These are phyloP conservation scores for Sminthopsis crassicaudata DNA, from an alignment of 2,113 vertebrate species.

Conservation along the genomic window DNA sequence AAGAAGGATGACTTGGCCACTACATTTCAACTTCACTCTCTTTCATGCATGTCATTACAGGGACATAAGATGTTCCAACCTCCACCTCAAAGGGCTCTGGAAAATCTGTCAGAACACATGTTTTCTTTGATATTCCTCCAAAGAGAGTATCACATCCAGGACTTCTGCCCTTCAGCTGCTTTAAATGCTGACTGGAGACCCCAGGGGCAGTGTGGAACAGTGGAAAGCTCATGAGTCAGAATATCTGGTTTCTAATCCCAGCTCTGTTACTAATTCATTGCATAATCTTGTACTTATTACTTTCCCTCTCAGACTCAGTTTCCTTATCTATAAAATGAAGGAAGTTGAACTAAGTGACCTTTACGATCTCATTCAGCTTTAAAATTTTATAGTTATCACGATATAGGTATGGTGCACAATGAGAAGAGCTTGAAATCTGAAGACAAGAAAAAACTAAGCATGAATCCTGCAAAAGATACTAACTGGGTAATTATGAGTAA, in stretches of 20 bases:
- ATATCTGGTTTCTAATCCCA: not conserved
- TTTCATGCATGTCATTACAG: rapidly evolving
- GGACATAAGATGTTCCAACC: not conserved
- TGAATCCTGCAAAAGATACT: not conserved
- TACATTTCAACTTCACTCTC: not conserved
- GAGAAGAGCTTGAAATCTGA: not conserved
- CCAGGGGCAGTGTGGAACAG: not conserved
- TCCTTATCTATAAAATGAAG: not conserved
- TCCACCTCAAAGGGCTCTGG: not conserved
- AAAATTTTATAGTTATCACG: not conserved
- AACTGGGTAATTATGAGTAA: not conserved
- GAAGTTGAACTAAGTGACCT: not conserved
- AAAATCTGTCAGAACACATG: not conserved
- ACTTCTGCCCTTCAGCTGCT: not conserved
- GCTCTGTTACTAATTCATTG: not conserved
- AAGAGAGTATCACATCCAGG: rapidly evolving
- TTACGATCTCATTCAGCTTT: not conserved
- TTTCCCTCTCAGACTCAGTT: not conserved
- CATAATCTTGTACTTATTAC: not conserved
- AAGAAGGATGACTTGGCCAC: not conserved
- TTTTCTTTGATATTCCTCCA: rapidly evolving
- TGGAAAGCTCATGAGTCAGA: not conserved
- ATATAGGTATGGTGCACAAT: not conserved
- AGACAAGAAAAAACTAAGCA: not conserved
- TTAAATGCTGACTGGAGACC: not conserved